Evolutionary conservation across 1,140 invertebrate species (phyloP), one percentile per base, ranked within the genome.

Genomic region (Stenopsyche tienmushanensis): DNA sequence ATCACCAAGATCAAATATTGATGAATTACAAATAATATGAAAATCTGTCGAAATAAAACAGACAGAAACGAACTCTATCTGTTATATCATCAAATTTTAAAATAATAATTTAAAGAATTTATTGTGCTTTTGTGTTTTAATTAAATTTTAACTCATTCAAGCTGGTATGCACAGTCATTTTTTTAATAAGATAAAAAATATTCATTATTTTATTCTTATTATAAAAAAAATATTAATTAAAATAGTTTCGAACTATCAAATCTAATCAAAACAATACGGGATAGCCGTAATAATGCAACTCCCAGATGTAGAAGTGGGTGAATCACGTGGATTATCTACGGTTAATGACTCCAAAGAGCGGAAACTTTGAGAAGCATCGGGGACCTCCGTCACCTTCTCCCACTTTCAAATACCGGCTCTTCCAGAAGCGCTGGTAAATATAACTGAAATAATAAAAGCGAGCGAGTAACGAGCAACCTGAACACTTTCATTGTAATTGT

Each of bases 401-500:
- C 23, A 60, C 57, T 60, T 60, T 60, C 57, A 15, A 47, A 23
- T 18, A 44, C 10, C 41, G n/a, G 42, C 29, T 60, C 57, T 42
- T 60, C 57, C 57, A 45, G 57, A 47, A 24, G 21, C 24, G 42
- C 44, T 29, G 34, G 57, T 42, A 60, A 60, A 60, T 26, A 47
- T 60, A 60, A 60, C 24, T 47, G 57, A 39, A 60, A 47, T 47
- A 34, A 60, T 60, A 60, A 42, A 60, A 60, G 57, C 41, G 9
- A 9, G 44, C 57, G 57, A 23, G 13, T 9, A 23, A 21, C 41
- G 10, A 25, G 18, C 3, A 8, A 15, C 13, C 54, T 15, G 34
- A 60, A 47, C 57, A 60, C 57, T 60, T 60, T 60, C 57, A 60
- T 60, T 60, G 57, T 60, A 60, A 47, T 60, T 60, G 57, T 47